Evolutionary conservation across 2,113 vertebrate species (phyloP).

Genomic region (Carassius gibelio): DNA sequence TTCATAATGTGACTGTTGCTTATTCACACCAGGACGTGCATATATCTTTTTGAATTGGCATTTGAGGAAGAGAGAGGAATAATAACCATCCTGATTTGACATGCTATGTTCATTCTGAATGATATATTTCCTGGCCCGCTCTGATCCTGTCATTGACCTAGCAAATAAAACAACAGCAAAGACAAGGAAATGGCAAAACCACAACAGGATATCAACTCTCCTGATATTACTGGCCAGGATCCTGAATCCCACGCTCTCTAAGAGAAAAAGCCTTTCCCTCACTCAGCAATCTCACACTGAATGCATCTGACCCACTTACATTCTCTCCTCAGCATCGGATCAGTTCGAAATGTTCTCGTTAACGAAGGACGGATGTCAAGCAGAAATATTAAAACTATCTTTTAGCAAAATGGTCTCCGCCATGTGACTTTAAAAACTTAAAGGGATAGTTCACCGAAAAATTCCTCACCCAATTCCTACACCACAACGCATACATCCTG

Average conservation of each 20-base stretch:
- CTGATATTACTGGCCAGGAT: constrained; percentile 33
- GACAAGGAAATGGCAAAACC: constrained; percentile 36
- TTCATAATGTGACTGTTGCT: constrained; percentile 13
- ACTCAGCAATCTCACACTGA: constrained; percentile 19
- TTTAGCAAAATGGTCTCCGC: background rate
- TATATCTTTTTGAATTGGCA: constrained; percentile 19
- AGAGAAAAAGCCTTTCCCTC: constrained; percentile 17
- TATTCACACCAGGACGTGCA: constrained; percentile 19
- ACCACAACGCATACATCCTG: background rate
- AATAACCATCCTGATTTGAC: constrained; percentile 29
- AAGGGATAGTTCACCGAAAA: too few relatives aligned
- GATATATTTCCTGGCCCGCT: constrained; percentile 23
- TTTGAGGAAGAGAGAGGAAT: constrained; percentile 20
- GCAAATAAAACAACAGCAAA: constrained; percentile 41
- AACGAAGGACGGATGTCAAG: background rate
- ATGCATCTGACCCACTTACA: constrained; percentile 29
- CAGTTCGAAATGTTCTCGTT: background rate
- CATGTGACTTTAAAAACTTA: background rate
- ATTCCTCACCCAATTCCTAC: too few relatives aligned
- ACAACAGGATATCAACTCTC: constrained; percentile 40
- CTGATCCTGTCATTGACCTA: constrained; percentile 29
- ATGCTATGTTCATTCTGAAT: constrained; percentile 36
- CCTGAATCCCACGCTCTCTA: constrained; percentile 49
- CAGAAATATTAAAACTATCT: background rate
- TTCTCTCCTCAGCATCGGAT: background rate